Percentiles rank a stretch among this genome's conserved stretches.
These are phyloP conservation scores for Oophaga pumilio DNA, from an alignment of 2,113 vertebrate genomes.

Conservation along the genomic window DNA sequence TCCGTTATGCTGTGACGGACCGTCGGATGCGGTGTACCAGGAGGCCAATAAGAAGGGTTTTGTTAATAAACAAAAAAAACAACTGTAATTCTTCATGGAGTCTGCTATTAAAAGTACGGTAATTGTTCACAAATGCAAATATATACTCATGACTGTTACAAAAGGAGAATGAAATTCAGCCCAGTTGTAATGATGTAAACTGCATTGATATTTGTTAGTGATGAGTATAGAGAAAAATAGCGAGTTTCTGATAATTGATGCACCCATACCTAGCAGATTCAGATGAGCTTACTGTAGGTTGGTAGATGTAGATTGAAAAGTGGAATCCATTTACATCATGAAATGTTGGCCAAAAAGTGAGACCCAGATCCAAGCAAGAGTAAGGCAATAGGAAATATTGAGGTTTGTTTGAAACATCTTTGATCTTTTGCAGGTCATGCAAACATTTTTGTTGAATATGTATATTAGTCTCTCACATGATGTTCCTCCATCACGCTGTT, in stretches of 20 bases:
- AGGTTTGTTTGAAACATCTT: neutral
- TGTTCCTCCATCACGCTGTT: neutral
- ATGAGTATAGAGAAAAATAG: neutral
- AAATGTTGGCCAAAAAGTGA: neutral
- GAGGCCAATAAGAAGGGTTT: neutral
- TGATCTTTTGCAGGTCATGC: neutral
- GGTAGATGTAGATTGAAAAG: neutral
- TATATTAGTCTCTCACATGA: neutral
- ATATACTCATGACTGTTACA: constrained; percentile 10
- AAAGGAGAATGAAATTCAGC: constrained; percentile 28
- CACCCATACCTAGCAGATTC: neutral
- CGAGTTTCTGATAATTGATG: neutral
- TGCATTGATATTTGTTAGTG: constrained; percentile 10
- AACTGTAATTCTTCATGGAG: neutral
- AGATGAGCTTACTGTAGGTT: neutral
- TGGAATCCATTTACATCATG: neutral
- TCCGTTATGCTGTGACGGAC: no score
- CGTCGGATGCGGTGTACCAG: no score
- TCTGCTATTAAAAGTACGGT: constrained; percentile 6
- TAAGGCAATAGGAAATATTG: no score
- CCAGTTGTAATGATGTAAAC: constrained; percentile 37
- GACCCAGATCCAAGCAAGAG: no score
- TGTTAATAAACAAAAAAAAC: neutral
- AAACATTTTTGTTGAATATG: neutral
- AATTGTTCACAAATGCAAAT: constrained; percentile 18